These are phyloP conservation scores for Taenioides sp. DNA, from an alignment of 2,797 vertebrate genomes.

Conservation along the genomic window DNA sequence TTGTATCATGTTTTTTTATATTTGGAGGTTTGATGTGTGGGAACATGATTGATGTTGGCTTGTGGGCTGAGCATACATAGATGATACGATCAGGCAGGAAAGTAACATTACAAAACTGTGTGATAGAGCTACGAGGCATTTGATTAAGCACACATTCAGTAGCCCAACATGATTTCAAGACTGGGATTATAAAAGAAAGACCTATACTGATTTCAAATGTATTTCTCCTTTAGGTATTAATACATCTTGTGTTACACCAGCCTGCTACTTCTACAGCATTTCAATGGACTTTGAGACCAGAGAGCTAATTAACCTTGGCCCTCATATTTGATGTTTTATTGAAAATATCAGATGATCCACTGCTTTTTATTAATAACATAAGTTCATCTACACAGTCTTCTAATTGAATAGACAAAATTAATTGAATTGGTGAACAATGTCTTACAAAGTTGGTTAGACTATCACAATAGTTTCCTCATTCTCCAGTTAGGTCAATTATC, in stretches of 20 bases:
- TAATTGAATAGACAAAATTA: neutral
- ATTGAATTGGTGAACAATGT: neutral
- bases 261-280: constrained; percentile 1
- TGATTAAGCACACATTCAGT: neutral
- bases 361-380: neutral
- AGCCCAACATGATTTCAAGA: neutral
- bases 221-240: constrained; percentile 2
- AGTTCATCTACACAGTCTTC: neutral
- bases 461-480: neutral
- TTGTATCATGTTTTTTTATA: too few species aligned
- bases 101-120: neutral
- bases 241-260: neutral
- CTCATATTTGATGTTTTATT: constrained; percentile 12
- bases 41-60: too few species aligned
- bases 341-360: constrained; percentile 6
- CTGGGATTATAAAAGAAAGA: neutral
- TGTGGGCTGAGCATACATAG: too few species aligned
- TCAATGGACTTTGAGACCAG: neutral
- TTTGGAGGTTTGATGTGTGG: too few species aligned
- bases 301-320: constrained; percentile 14
- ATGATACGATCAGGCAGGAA: too few species aligned
- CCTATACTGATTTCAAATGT: neutral
- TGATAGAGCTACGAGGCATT: neutral
- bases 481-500: neutral
- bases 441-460: neutral